These are phyloP conservation scores for Folsomia candida DNA, from an alignment of 2,888 invertebrate species.

Conservation along the genomic window DNA sequence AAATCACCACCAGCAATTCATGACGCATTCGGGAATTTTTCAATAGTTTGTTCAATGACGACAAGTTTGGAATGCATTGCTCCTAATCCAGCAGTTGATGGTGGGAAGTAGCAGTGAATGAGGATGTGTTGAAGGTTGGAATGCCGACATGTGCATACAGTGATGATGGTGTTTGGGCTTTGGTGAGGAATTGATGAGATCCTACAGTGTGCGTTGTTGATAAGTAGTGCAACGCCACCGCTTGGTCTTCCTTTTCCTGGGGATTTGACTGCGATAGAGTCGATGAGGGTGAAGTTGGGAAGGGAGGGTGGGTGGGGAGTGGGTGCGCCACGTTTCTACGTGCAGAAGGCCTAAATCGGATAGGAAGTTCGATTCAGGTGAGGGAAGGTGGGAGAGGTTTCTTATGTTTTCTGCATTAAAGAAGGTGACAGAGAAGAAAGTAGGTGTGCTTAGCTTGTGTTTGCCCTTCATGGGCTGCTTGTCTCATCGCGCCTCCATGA, in stretches of 20 bases:
- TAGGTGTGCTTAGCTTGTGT: not conserved
- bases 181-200: not conserved
- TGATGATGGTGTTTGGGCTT: not conserved
- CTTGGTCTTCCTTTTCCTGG: slow-evolving; percentile 10
- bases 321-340: not conserved
- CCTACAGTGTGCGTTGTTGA: not conserved
- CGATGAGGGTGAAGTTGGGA: slow-evolving; percentile 1
- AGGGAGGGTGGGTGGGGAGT: not conserved
- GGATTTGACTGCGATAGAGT: not conserved
- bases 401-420: slow-evolving; percentile 3
- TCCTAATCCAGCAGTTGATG: not conserved
- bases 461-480: not conserved
- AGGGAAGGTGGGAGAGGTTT: not conserved
- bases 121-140: not conserved
- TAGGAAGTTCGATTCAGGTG: slow-evolving; percentile 14
- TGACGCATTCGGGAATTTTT: not conserved
- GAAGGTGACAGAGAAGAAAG: not conserved
- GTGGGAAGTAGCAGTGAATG: not conserved
- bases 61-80: not conserved
- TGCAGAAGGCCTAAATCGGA: not conserved
- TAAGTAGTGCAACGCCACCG: slow-evolving; percentile 9
- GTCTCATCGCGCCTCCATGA: not conserved
- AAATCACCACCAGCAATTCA: not conserved
- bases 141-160: not conserved
- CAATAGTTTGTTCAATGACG: not conserved